phyloP scores from a whole-genome alignment of 2,113 vertebrate genomes.

The Felis chaus region DNA sequence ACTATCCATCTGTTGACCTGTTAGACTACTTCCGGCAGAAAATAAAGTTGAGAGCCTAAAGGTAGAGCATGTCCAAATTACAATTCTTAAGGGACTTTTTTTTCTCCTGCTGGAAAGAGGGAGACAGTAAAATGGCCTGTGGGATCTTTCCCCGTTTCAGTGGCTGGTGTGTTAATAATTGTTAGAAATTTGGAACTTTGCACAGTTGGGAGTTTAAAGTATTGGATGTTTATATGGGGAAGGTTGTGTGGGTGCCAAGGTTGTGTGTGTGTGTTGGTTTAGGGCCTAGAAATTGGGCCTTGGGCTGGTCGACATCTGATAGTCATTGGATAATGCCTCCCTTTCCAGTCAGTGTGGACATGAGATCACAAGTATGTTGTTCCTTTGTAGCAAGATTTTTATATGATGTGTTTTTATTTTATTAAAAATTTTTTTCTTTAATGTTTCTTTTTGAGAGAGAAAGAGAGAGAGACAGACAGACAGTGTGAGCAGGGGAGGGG shows the following conservation, averaged over 20 bases:
- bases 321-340: constrained; percentile 34
- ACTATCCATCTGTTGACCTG: neutral
- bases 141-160: neutral
- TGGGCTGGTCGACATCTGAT: constrained; percentile 36
- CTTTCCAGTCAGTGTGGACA: constrained; percentile 59
- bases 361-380: constrained; percentile 62
- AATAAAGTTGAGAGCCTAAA: neutral
- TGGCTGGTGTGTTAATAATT: neutral
- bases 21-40: neutral
- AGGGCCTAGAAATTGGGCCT: constrained; percentile 38
- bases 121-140: neutral
- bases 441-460: too few relatives aligned
- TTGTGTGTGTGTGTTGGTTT: neutral
- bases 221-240: neutral
- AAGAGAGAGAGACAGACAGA: too few relatives aligned
- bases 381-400: constrained; percentile 70
- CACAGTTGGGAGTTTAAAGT: constrained; percentile 3
- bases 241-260: constrained; percentile 3
- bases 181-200: constrained; percentile 27
- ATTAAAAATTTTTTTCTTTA: too few relatives aligned
- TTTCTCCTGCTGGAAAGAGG: neutral
- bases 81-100: neutral
- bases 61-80: neutral
- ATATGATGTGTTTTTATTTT: constrained; percentile 39
- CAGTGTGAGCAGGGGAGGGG: too few relatives aligned